Percentiles rank a stretch among this genome's conserved stretches.
Conservation (phyloP, 2,797 vertebrate genomes). For the Spheniscus humboldti region DNA sequence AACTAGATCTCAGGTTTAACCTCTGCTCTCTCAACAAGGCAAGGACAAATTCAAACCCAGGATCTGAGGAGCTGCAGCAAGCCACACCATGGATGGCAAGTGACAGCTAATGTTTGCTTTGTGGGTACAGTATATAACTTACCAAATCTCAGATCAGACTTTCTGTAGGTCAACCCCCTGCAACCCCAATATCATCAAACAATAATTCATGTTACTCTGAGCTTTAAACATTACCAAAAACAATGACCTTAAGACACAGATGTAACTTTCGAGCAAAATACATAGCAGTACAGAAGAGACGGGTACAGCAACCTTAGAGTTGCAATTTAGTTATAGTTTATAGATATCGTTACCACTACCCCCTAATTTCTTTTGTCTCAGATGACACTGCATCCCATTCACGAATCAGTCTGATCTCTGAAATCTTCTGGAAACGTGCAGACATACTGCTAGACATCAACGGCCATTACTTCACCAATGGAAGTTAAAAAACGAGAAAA, state of each 20-base stretch:
- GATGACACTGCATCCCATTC: not conserved
- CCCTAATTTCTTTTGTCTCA: not conserved
- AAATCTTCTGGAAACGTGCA: not conserved
- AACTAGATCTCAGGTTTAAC: not conserved
- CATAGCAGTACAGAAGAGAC: not conserved
- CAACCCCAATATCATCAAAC: not conserved
- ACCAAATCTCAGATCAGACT: not conserved
- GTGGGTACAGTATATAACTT: not conserved
- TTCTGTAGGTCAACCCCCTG: not conserved
- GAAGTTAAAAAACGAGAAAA: not conserved
- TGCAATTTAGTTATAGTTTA: too few relatives aligned
- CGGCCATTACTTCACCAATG: fast-evolving
- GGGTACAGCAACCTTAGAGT: not conserved
- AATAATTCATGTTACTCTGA: not conserved
- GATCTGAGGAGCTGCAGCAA: not conserved
- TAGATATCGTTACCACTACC: not conserved
- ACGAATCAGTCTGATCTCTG: not conserved
- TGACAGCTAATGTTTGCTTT: not conserved
- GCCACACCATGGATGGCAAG: not conserved
- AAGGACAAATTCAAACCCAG: not conserved
- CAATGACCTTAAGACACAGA: not conserved
- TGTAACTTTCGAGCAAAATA: not conserved
- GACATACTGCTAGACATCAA: not conserved
- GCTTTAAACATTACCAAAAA: not conserved
- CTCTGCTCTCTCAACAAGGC: not conserved